These are phyloP conservation scores for Diplodus sargus DNA, from an alignment of 2,797 vertebrate genomes.

Conservation along the genomic window DNA sequence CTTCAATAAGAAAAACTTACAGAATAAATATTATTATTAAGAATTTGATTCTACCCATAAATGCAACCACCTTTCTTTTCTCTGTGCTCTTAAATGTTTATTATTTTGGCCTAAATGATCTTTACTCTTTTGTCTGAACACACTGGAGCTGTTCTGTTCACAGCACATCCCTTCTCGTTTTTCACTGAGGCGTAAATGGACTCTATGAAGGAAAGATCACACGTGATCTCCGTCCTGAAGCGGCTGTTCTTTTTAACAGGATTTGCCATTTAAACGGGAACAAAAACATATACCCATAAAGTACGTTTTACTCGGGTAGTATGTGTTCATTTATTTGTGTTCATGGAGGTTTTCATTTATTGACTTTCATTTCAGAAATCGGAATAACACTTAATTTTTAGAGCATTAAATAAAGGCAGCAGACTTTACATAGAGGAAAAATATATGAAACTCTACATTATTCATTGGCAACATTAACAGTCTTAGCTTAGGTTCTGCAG, in stretches of 20 bases:
- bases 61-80: conserved; percentile 9
- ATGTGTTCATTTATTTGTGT: conserved; percentile 53
- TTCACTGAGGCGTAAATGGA: conserved; percentile 13
- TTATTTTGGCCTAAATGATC: background rate
- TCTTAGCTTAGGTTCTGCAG: background rate
- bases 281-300: conserved; percentile 36
- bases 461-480: conserved; percentile 17
- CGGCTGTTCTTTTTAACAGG: background rate
- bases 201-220: conserved; percentile 1
- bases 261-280: conserved; percentile 3
- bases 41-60: conserved; percentile 16
- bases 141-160: conserved; percentile 55
- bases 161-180: conserved; percentile 18
- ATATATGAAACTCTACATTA: conserved; percentile 2
- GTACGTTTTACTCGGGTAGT: conserved; percentile 6
- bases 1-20: conserved; percentile 24
- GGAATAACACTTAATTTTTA: background rate
- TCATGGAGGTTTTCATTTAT: conserved; percentile 13
- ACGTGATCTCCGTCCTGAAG: conserved; percentile 5
- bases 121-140: conserved; percentile 46
- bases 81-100: conserved; percentile 7
- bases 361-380: conserved; percentile 36
- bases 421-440: background rate
- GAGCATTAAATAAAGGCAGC: conserved; percentile 57
- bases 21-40: conserved; percentile 17